Evolutionary conservation across 37 sponge, comb jelly and placozoan genomes (phyloP).

Genomic region (Bolinopsis microptera): DNA sequence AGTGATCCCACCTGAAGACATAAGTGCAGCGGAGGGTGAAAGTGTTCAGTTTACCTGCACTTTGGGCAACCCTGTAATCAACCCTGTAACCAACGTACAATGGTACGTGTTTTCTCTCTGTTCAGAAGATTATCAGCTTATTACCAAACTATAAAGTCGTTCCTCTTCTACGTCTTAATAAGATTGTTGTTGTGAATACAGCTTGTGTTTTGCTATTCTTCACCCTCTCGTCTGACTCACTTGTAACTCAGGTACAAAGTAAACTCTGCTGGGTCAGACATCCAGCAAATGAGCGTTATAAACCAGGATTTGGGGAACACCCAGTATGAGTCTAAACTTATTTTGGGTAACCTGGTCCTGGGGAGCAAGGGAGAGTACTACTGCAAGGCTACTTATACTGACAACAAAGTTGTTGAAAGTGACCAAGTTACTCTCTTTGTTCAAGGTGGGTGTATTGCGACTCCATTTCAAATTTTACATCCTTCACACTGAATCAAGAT

Average conservation of each 20-base stretch:
- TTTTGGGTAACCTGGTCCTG: background rate
- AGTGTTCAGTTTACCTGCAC: background rate
- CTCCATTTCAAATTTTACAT: background rate
- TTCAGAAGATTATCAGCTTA: too few species aligned
- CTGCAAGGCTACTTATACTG: background rate
- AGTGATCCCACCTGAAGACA: background rate
- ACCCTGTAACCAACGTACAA: background rate
- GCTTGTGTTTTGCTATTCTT: too few species aligned
- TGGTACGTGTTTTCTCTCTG: conserved; percentile 20
- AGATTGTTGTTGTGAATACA: too few species aligned
- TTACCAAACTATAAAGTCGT: too few species aligned
- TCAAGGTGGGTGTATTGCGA: conserved; percentile 8
- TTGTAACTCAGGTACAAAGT: conserved; percentile 41
- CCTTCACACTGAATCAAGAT: too few species aligned
- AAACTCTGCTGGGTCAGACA: background rate
- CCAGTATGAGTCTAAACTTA: background rate
- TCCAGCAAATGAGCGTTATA: background rate
- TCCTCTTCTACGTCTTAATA: too few species aligned
- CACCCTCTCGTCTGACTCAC: too few species aligned
- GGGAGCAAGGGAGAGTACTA: background rate
- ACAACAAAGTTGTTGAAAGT: background rate
- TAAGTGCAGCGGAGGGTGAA: background rate
- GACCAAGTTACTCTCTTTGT: conserved; percentile 20
- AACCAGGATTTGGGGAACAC: background rate
- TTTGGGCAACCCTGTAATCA: background rate